Conservation (phyloP, 2,113 vertebrate species). For the Prionailurus bengalensis region DNA sequence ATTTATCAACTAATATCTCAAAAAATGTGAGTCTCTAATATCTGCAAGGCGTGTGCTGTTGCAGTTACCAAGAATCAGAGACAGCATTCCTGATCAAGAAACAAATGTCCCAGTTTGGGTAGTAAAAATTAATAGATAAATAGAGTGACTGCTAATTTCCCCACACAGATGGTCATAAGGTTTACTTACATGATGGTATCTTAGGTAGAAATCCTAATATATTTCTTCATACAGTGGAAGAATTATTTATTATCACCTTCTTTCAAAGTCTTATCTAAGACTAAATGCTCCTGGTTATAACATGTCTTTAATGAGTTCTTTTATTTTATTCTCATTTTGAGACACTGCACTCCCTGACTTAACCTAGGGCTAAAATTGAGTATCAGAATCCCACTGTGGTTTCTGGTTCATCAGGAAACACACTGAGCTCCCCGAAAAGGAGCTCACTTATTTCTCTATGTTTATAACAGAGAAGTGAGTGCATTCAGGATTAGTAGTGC, state of each 20-base stretch:
- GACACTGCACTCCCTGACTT: conserved; percentile 59
- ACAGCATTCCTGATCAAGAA: conserved; percentile 1
- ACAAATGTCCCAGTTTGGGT: background rate
- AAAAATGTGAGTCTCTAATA: background rate
- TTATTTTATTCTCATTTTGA: conserved; percentile 82
- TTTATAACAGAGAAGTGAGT: conserved; percentile 61
- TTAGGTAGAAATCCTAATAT: conserved; percentile 21
- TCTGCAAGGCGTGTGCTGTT: background rate
- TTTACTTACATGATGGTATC: conserved; percentile 50
- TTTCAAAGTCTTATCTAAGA: conserved; percentile 77
- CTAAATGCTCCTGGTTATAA: conserved; percentile 78
- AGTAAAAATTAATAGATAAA: background rate
- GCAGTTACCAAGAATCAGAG: background rate
- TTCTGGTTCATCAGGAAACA: conserved; percentile 81
- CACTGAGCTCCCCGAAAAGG: conserved; percentile 62
- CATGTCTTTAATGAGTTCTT: conserved; percentile 79
- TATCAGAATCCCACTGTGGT: conserved; percentile 71
- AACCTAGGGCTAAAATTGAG: conserved; percentile 81
- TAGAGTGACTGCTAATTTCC: background rate
- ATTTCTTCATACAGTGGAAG: conserved; percentile 53
- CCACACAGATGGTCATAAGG: background rate
- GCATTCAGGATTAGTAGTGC: conserved; percentile 22
- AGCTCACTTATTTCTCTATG: conserved; percentile 52
- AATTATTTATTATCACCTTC: conserved; percentile 73
- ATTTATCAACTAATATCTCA: background rate